phyloP scores from a whole-genome alignment of 2,113 vertebrate genomes.

The Protomyctophum bolini region DNA sequence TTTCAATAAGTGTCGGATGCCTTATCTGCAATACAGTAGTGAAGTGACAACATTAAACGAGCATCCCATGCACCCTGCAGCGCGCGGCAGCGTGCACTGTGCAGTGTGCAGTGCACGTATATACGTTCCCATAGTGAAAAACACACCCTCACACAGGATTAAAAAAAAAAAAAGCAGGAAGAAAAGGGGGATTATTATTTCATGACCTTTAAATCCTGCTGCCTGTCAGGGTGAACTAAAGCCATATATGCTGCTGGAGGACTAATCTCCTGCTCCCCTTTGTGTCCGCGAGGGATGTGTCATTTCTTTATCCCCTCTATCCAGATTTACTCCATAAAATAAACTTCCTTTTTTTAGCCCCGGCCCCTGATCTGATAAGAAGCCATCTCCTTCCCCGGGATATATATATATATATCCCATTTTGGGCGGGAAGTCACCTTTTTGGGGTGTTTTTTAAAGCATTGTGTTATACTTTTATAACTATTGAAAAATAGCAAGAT shows the following conservation, averaged over 20 bases:
- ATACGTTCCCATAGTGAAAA: conserved; percentile 76
- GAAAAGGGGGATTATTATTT: conserved; percentile 83
- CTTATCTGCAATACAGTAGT: conserved; percentile 67
- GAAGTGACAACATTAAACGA: conserved; percentile 69
- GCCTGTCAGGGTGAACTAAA: conserved; percentile 83
- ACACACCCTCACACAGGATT: conserved; percentile 78
- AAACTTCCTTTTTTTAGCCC: conserved; percentile 73
- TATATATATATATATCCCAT: conserved; percentile 22
- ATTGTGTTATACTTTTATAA: too few species aligned
- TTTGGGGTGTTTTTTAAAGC: too few species aligned
- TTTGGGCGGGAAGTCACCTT: too few species aligned
- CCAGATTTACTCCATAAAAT: conserved; percentile 82
- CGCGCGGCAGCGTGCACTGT: conserved; percentile 37
- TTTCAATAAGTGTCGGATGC: conserved; percentile 75
- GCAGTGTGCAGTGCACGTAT: conserved; percentile 50
- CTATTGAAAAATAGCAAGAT: too few species aligned
- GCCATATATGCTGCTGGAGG: conserved; percentile 79
- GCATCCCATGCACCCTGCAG: conserved; percentile 70
- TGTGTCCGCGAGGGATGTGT: conserved; percentile 80
- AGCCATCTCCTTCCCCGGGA: conserved; percentile 74
- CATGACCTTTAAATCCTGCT: conserved; percentile 82
- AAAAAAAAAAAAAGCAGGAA: conserved; percentile 64
- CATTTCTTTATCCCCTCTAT: conserved; percentile 83
- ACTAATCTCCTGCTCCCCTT: conserved; percentile 79
- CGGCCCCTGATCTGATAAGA: conserved; percentile 80